Conservation (phyloP, 2,888 invertebrate genomes). For the Malacosoma neustria region DNA sequence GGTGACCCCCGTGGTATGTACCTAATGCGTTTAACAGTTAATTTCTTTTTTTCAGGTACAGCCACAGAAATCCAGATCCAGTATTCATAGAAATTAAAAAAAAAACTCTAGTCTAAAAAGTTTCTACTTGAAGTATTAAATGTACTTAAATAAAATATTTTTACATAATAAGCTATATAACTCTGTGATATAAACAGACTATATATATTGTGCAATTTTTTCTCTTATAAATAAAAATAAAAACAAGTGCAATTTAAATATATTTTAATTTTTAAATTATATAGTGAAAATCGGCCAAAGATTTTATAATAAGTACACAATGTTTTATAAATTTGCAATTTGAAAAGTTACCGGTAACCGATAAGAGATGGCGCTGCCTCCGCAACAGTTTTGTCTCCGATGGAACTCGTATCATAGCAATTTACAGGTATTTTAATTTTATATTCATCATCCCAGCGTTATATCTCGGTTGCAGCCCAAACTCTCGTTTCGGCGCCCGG, state of each 20-base stretch:
- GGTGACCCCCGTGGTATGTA: slow-evolving; percentile 13
- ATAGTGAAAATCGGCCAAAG: slow-evolving; percentile 17
- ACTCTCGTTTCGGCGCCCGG: too few relatives aligned
- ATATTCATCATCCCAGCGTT: too few relatives aligned
- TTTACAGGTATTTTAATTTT: slow-evolving; percentile 69
- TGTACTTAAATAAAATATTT: slow-evolving; percentile 47
- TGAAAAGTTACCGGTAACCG: slow-evolving; percentile 10
- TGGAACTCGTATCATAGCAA: slow-evolving; percentile 90
- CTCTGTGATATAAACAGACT: slow-evolving; percentile 13
- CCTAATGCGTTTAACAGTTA: background rate
- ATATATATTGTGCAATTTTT: slow-evolving; percentile 44
- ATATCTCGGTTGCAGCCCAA: too few relatives aligned
- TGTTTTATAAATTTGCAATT: slow-evolving; percentile 15
- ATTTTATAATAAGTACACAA: slow-evolving; percentile 16
- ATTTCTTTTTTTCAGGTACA: slow-evolving; percentile 35
- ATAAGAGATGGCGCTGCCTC: slow-evolving; percentile 62
- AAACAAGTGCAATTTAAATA: slow-evolving; percentile 39
- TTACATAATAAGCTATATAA: slow-evolving; percentile 22
- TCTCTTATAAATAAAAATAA: slow-evolving; percentile 5
- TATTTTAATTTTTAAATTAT: slow-evolving; percentile 16
- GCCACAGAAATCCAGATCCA: slow-evolving; percentile 27
- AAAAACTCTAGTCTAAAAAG: slow-evolving; percentile 60
- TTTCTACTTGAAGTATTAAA: slow-evolving; percentile 56
- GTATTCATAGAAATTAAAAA: slow-evolving; percentile 39
- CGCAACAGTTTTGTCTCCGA: slow-evolving; percentile 83